Base-by-base conservation (phyloP, 1,140 invertebrate species). In the Drosophila pruinosa region DNA sequence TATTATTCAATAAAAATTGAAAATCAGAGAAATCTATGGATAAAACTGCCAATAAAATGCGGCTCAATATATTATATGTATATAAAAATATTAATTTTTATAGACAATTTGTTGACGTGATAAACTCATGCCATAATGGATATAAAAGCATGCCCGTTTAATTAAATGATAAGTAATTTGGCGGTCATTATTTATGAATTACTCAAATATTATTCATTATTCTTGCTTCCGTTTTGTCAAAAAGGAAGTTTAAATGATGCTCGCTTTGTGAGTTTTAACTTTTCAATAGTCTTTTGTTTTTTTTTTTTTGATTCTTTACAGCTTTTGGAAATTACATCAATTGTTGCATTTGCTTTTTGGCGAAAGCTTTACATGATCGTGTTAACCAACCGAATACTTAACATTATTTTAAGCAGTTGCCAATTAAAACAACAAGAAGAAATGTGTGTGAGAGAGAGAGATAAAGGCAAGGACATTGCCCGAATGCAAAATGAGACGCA, bases 401-500 rank as follows among this genome's bases (percentile, higher is more conserved):
- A 41, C 22, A 31, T 56, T 64, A 70, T 38, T 54, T 39, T 36
- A 47, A 39, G 24, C 41, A 31, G 41, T 39, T 22, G 67, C 15
- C 59, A 70, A 70, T 70, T 63, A 70, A 39, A 10, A 31, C 12
- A 8, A 47, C 12, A 36, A 28, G 15, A 1, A 12, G 7, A 2
- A 21, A 8, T n/a, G n/a, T n/a, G n/a, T n/a, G n/a, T n/a, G n/a
- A 21, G 10, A 41, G 21, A 4, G 12, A n/a, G 4, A 22, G 59
- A 26, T 22, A 36, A 17, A n/a, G 4, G n/a, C 41, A 56, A 47
- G 53, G 28, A 50, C 63, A 67, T 31, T 41, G 45, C n/a, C 26
- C 12, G 58, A 47, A 62, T 63, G 58, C 38, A 63, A 63, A 75
- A 71, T 70, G 72, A 68, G 50, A 57, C 69, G 56, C 61, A 77